These are phyloP conservation scores for Paramuricea clavata DNA, from an alignment of 92 coral and sea anemone genomes.

Conservation along the genomic window DNA sequence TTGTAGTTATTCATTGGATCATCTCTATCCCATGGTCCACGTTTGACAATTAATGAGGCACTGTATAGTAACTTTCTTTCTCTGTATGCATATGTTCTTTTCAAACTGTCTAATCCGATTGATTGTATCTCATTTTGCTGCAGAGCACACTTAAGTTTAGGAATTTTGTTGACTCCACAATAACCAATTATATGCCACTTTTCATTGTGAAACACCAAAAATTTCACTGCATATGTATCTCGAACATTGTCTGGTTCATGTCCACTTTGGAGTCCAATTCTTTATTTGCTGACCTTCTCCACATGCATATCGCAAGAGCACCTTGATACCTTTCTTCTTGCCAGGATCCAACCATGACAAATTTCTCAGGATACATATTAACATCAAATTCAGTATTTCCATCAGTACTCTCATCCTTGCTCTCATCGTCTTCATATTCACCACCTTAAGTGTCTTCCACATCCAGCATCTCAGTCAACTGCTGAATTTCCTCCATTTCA, in stretches of 20 bases:
- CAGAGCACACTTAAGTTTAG: constrained; percentile 64
- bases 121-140: constrained; percentile 12
- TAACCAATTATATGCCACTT: constrained; percentile 60
- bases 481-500: neutral
- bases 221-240: constrained; percentile 65
- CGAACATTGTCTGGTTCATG: constrained; percentile 63
- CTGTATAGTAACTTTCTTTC: constrained; percentile 43
- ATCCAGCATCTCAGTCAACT: no score
- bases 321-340: constrained; percentile 61
- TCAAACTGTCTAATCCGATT: constrained; percentile 12
- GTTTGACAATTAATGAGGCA: constrained; percentile 57
- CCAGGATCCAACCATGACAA: constrained; percentile 57
- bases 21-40: constrained; percentile 67
- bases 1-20: constrained; percentile 65
- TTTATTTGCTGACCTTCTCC: constrained; percentile 9
- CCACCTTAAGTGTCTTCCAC: neutral
- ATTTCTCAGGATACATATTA: constrained; percentile 42
- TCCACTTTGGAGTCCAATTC: constrained; percentile 37
- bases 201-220: constrained; percentile 52
- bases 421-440: neutral
- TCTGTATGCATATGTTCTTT: constrained; percentile 52
- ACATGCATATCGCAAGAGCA: constrained; percentile 51
- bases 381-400: no score
- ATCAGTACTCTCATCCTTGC: no score
- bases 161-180: constrained; percentile 66